phyloP scores from a whole-genome alignment of 2,888 invertebrate genomes.

The Selenia dentaria region DNA sequence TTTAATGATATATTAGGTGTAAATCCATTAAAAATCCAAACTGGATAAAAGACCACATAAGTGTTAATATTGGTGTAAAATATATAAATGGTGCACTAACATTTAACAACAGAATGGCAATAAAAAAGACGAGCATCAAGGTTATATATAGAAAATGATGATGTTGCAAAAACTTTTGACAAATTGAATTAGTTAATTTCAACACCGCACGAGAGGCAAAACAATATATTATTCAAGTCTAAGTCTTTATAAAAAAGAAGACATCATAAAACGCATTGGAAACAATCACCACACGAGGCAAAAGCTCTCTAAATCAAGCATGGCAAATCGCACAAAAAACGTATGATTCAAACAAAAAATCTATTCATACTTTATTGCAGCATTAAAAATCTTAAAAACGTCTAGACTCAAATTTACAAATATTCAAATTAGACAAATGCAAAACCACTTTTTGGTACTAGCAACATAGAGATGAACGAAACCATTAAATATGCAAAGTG shows the following conservation, averaged over 20 bases:
- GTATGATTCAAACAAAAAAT: slow-evolving; percentile 44
- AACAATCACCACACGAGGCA: slow-evolving; percentile 49
- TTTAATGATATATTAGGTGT: background rate
- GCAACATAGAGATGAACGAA: slow-evolving; percentile 30
- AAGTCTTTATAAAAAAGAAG: slow-evolving; percentile 41
- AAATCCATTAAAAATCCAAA: slow-evolving; percentile 1
- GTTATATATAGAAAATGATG: slow-evolving; percentile 48
- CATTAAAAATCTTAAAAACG: slow-evolving; percentile 44
- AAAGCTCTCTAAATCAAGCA: slow-evolving; percentile 49
- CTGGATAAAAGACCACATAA: slow-evolving; percentile 24
- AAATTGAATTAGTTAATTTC: slow-evolving; percentile 68
- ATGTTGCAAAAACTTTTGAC: slow-evolving; percentile 67
- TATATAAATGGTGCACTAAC: slow-evolving; percentile 61
- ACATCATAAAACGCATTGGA: slow-evolving; percentile 44
- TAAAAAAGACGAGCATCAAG: slow-evolving; percentile 55
- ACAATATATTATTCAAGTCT: slow-evolving; percentile 47
- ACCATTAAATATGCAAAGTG: slow-evolving; percentile 31
- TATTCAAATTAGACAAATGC: slow-evolving; percentile 52
- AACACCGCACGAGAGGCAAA: slow-evolving; percentile 45
- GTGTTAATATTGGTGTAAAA: slow-evolving; percentile 44
- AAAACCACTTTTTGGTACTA: slow-evolving; percentile 40
- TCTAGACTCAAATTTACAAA: slow-evolving; percentile 48
- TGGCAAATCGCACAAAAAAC: slow-evolving; percentile 45
- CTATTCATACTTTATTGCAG: slow-evolving; percentile 47
- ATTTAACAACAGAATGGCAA: slow-evolving; percentile 56